Base-by-base conservation (phyloP, 2,113 vertebrate species). In the Triplophysa siluroides region DNA sequence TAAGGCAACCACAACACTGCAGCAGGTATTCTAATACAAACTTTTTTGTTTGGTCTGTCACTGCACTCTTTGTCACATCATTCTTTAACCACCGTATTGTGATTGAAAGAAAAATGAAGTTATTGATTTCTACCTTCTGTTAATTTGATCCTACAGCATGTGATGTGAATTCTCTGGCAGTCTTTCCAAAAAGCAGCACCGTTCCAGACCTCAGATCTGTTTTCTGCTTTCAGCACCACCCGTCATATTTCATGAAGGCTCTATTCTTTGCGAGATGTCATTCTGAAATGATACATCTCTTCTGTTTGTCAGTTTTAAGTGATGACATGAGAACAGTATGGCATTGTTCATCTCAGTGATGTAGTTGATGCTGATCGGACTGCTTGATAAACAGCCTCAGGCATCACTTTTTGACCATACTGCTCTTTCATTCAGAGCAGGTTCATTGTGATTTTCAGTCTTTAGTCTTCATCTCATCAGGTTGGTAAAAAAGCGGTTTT, bases 221-320 rank as follows among this genome's bases (percentile, higher is more conserved):
- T 60, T 56, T 43, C 71, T 70, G 19, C 54, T 21, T 21, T 58
- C 54, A 60, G 33, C 54, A 58, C 29, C 41, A 12, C 54, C 71
- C 18, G 33, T 73, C n/a, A 73, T 60, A 73, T 73, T 73, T 60
- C 71, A 73, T 43, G 13, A 73, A 61, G 71, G n/a, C 23, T 61
- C 7, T 52, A 10, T 73, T 60, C n/a, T 23, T 52, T 21, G 29
- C 12, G 29, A 73, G 54, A 43, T 43, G 7, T 21, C 54, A 43
- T 60, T 60, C 33, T 61, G 10, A 73, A 73, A 19, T 29, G 14
- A 9, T 60, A 43, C 54, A 8, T 60, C 13, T 61, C 54, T 41
- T 73, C 41, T 2, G 21, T 73, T 60, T 43, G 33, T 43, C n/a
- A 23, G 29, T 60, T 58, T 60, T 33, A 24, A 9, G 16, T 43